phyloP scores from a whole-genome alignment of 64 coral and sea anemone genomes.

The Montipora efflorescens region DNA sequence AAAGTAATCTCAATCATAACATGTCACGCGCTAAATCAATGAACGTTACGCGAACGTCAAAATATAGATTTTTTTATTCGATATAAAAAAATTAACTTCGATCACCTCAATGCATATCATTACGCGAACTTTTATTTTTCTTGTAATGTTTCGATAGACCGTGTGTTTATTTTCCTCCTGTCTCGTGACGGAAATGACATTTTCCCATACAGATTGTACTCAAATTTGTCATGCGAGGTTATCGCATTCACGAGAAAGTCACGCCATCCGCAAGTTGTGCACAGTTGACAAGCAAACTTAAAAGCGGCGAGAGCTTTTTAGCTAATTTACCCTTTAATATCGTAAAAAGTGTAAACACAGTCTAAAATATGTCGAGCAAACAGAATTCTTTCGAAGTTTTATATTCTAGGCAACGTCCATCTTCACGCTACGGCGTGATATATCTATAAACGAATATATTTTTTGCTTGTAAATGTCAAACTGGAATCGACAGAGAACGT shows the following conservation, averaged over 20 bases:
- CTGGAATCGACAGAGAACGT: background rate
- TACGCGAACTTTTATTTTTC: background rate
- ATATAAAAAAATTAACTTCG: background rate
- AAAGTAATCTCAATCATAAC: background rate
- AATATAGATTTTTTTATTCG: background rate
- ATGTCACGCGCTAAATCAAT: conserved; percentile 6
- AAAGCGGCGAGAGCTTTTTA: too few relatives aligned
- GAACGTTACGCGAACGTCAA: conserved; percentile 24
- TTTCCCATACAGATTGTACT: background rate
- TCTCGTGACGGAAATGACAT: background rate
- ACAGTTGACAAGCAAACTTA: background rate
- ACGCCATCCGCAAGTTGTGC: conserved; percentile 16
- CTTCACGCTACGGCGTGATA: background rate
- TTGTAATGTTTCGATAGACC: background rate
- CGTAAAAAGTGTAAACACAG: background rate
- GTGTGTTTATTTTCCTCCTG: background rate
- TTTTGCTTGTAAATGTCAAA: background rate
- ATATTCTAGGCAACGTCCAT: background rate
- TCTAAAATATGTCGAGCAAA: background rate
- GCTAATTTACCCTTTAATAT: background rate
- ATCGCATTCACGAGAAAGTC: conserved; percentile 14
- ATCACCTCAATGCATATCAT: too few relatives aligned
- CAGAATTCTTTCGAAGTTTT: background rate
- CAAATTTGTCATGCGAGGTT: conserved; percentile 36
- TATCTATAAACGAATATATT: too few relatives aligned